These are phyloP conservation scores for Omphaloscelis lunosa DNA, from an alignment of 2,888 invertebrate genomes.

Conservation along the genomic window DNA sequence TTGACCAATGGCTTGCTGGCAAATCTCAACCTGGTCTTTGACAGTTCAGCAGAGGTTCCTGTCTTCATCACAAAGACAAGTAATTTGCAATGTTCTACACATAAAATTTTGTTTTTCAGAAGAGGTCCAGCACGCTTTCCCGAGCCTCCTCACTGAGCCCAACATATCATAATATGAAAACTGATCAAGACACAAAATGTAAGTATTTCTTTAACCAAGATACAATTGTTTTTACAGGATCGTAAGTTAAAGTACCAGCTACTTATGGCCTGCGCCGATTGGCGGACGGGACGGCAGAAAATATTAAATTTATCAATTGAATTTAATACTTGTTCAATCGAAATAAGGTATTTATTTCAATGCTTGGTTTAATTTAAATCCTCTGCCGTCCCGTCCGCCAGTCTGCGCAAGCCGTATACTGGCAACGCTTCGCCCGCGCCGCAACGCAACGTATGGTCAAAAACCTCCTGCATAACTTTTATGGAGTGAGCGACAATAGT, in stretches of 20 bases:
- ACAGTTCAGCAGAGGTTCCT: background rate
- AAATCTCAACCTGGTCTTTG: background rate
- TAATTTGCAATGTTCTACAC: background rate
- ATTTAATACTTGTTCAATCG: no score
- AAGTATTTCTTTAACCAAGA: conserved; percentile 7
- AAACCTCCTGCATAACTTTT: background rate
- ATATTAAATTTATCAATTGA: no score
- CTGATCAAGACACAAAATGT: conserved; percentile 32
- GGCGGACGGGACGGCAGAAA: no score
- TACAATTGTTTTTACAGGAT: background rate
- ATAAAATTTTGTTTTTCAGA: conserved; percentile 65
- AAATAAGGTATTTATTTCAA: no score
- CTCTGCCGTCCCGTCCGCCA: no score
- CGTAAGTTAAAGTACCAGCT: background rate
- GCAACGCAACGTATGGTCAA: background rate
- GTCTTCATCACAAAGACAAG: background rate
- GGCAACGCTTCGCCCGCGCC: no score
- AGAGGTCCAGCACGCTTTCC: conserved; percentile 72
- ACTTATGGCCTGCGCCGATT: background rate
- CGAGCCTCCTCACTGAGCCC: conserved; percentile 50
- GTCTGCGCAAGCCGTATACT: no score
- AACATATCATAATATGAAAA: conserved; percentile 43
- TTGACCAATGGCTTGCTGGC: background rate
- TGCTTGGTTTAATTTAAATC: no score
- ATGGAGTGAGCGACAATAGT: background rate